phyloP scores from a whole-genome alignment of 37 sponge, comb jelly and placozoan genomes.

The Aphrocallistes beatrix region DNA sequence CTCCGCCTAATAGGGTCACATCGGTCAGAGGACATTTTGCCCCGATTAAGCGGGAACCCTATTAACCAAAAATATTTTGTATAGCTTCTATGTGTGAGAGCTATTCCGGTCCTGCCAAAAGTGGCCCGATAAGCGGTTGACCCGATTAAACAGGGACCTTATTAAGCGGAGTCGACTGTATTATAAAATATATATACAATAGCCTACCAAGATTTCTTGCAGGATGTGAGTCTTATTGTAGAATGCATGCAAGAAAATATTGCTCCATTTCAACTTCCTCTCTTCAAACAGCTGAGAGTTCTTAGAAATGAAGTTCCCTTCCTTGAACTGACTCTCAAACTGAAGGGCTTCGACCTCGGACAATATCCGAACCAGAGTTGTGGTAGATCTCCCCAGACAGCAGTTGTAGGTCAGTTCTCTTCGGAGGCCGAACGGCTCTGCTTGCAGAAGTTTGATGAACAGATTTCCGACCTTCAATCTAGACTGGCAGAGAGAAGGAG shows the following conservation, averaged over 20 bases:
- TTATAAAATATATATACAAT: too few species aligned
- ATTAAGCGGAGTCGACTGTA: too few species aligned
- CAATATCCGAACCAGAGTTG: neutral
- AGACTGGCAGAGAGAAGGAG: neutral
- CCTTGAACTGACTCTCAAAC: slow-evolving; percentile 7
- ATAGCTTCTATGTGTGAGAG: too few species aligned
- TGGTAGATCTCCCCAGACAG: neutral
- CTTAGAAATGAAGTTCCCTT: neutral
- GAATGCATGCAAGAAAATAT: neutral
- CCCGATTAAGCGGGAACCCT: too few species aligned
- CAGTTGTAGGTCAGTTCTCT: neutral
- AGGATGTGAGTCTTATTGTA: neutral
- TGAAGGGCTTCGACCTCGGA: neutral
- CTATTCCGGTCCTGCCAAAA: too few species aligned
- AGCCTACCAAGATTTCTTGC: neutral
- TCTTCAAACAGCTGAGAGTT: neutral
- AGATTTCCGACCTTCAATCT: neutral
- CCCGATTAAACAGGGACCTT: too few species aligned
- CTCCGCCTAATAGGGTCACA: too few species aligned
- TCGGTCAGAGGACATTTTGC: too few species aligned
- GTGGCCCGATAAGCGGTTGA: too few species aligned
- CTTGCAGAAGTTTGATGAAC: neutral
- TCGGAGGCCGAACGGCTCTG: neutral
- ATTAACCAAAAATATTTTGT: too few species aligned
- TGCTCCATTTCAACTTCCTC: neutral